A percentile compares a stretch with the other conserved stretches of the same genome.
These are phyloP conservation scores for Rhynchomys soricoides DNA, from an alignment of 2,113 vertebrate species.

Conservation along the genomic window DNA sequence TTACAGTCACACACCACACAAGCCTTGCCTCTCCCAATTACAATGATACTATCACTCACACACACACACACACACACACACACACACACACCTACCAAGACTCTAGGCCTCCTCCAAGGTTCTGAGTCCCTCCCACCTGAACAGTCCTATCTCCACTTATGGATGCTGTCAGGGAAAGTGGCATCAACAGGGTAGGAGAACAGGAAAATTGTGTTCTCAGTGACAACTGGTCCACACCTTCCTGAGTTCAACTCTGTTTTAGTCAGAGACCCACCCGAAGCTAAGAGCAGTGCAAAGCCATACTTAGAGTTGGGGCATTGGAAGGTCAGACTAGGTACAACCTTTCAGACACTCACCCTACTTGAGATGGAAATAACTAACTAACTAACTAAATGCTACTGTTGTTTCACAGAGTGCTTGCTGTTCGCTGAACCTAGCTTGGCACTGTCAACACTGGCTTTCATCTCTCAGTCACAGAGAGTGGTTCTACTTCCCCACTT, in stretches of 20 bases:
- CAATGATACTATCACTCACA: background rate
- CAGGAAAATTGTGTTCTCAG: background rate
- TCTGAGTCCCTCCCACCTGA: background rate
- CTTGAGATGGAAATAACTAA: background rate
- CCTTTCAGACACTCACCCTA: background rate
- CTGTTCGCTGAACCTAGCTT: background rate
- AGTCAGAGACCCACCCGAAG: background rate
- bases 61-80: background rate
- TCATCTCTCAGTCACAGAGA: background rate
- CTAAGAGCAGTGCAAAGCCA: background rate
- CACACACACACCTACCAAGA: background rate
- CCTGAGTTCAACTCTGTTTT: background rate
- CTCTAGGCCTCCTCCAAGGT: background rate
- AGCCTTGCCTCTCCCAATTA: background rate
- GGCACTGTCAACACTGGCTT: background rate
- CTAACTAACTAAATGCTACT: background rate
- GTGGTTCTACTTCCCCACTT: background rate
- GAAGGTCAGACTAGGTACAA: background rate
- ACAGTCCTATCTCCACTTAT: background rate
- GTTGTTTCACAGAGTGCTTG: background rate
- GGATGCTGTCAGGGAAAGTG: background rate
- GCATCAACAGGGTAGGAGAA: fast-evolving
- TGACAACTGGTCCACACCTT: background rate
- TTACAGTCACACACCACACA: background rate
- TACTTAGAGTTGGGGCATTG: background rate